phyloP scores from a whole-genome alignment of 2,888 invertebrate species.

The Uropetala carovei region DNA sequence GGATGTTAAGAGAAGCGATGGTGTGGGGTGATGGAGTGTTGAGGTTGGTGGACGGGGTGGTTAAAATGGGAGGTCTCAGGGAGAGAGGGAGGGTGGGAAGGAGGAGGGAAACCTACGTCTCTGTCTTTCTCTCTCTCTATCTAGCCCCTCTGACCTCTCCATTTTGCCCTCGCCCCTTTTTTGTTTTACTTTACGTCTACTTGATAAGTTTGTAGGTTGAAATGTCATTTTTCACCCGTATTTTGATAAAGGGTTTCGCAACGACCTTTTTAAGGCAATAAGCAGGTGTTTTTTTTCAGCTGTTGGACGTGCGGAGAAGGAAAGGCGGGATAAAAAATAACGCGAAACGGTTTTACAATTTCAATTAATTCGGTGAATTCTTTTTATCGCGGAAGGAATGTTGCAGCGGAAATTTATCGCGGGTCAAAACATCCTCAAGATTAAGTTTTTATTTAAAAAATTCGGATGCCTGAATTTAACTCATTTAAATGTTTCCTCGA shows the following conservation, averaged over 20 bases:
- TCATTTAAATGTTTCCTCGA: not conserved
- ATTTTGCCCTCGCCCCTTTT: conserved; percentile 15
- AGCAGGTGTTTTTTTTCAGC: conserved; percentile 20
- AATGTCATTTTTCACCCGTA: conserved; percentile 52
- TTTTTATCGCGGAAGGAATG: not conserved
- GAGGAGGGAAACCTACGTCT: not conserved
- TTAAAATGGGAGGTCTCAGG: not conserved
- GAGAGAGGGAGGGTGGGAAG: not conserved
- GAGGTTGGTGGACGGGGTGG: not conserved
- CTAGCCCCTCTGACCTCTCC: conserved; percentile 9
- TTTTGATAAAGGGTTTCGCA: conserved; percentile 24
- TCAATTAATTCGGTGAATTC: not conserved
- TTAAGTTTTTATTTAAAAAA: not conserved
- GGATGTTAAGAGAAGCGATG: not conserved
- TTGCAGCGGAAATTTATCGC: not conserved
- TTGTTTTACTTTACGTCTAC: conserved; percentile 37
- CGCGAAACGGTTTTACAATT: not conserved
- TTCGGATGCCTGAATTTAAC: not conserved
- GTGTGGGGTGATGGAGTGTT: not conserved
- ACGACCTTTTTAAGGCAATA: conserved; percentile 47
- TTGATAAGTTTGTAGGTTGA: conserved; percentile 39
- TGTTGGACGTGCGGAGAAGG: not conserved
- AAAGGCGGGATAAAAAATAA: not conserved
- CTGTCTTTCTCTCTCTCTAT: not conserved
- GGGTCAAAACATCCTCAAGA: not conserved